Percentiles rank a stretch among this genome's conserved stretches.
phyloP scores from a whole-genome alignment of 2,888 invertebrate species.

The Oconnorella tubifera region DNA sequence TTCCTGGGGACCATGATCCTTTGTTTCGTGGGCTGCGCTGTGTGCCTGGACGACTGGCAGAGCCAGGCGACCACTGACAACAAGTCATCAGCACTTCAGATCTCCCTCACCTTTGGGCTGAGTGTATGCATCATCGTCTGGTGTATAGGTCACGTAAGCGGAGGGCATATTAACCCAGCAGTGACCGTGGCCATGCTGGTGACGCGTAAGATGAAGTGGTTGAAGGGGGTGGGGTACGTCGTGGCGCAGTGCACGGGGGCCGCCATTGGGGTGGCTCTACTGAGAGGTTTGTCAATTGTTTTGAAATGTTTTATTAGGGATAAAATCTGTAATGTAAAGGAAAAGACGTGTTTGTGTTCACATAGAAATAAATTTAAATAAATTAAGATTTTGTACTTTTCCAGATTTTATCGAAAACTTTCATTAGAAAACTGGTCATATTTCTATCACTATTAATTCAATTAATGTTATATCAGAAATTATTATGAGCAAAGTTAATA shows the following conservation, averaged over 20 bases:
- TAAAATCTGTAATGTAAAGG: too few relatives aligned
- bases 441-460: too few relatives aligned
- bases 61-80: not conserved
- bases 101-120: constrained; percentile 52
- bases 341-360: too few relatives aligned
- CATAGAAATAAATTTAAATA: too few relatives aligned
- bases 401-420: too few relatives aligned
- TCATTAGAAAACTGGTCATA: too few relatives aligned
- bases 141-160: constrained; percentile 53
- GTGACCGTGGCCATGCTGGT: constrained; percentile 63
- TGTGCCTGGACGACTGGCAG: constrained; percentile 36
- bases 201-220: constrained; percentile 72
- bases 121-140: constrained; percentile 51
- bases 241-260: constrained; percentile 77
- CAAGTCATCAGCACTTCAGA: constrained; percentile 18
- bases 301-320: too few relatives aligned
- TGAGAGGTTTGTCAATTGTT: too few relatives aligned
- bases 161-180: constrained; percentile 56
- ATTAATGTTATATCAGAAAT: too few relatives aligned
- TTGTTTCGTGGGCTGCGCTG: constrained; percentile 52
- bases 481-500: too few relatives aligned
- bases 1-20: constrained; percentile 53
- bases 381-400: too few relatives aligned
- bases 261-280: constrained; percentile 57
- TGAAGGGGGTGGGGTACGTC: constrained; percentile 63